Conservation (phyloP, 2,888 invertebrate genomes). For the Cartodere bifasciata region DNA sequence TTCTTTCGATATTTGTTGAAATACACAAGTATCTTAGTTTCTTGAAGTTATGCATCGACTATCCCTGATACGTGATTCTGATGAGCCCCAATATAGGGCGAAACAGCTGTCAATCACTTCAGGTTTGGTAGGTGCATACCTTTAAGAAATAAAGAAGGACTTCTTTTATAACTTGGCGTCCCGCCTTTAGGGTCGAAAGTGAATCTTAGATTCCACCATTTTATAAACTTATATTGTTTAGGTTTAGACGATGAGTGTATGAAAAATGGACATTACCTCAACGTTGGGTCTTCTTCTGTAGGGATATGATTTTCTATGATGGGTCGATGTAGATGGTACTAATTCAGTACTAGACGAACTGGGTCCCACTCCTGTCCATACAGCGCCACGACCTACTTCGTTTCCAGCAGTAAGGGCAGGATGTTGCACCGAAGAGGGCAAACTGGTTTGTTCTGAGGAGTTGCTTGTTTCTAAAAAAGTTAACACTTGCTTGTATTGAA, state of each 20-base stretch:
- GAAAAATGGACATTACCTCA: too few species aligned
- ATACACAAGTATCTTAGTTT: too few species aligned
- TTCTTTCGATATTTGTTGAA: too few species aligned
- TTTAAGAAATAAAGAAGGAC: too few species aligned
- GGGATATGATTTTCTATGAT: constrained; percentile 19
- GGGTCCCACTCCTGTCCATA: neutral
- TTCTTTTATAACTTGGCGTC: too few species aligned
- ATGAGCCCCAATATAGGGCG: too few species aligned
- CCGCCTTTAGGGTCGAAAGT: too few species aligned
- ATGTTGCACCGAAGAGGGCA: constrained; percentile 20
- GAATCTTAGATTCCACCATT: too few species aligned
- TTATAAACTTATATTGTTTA: constrained; percentile 1
- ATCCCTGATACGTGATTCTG: too few species aligned
- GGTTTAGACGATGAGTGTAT: neutral
- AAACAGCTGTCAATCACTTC: too few species aligned
- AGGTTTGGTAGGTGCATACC: too few species aligned
- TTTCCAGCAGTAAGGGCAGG: constrained; percentile 30
- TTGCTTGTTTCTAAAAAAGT: constrained; percentile 9
- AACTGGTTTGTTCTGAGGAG: constrained; percentile 16
- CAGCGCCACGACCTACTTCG: constrained; percentile 20
- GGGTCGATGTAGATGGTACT: constrained; percentile 34
- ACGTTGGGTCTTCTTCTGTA: constrained; percentile 24
- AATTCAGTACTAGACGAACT: constrained; percentile 24
- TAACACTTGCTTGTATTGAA: neutral
- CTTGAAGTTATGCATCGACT: too few species aligned